phyloP scores from a whole-genome alignment of 2,888 invertebrate genomes.

The Dugesia japonica region DNA sequence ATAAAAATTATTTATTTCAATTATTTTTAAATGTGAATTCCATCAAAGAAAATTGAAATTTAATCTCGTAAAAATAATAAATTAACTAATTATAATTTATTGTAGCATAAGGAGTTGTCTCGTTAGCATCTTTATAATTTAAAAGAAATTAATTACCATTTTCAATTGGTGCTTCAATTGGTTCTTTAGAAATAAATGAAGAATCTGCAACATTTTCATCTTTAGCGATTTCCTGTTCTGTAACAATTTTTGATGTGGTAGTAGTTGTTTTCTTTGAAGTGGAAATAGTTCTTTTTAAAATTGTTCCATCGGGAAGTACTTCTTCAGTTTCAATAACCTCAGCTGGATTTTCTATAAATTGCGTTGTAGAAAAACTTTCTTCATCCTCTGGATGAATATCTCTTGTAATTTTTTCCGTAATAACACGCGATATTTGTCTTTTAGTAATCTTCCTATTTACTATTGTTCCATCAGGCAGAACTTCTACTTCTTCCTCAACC shows the following conservation, averaged over 20 bases:
- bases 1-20: too few relatives aligned
- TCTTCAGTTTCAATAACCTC: conserved; percentile 28
- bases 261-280: background rate
- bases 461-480: conserved; percentile 28
- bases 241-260: conserved; percentile 8
- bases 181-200: too few relatives aligned
- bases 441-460: conserved; percentile 7
- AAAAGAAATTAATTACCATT: background rate
- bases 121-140: too few relatives aligned
- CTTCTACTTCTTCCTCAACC: conserved; percentile 32
- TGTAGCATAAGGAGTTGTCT: too few relatives aligned
- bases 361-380: background rate
- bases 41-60: too few relatives aligned
- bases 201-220: background rate
- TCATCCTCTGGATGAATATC: conserved; percentile 17
- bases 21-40: too few relatives aligned
- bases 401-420: conserved; percentile 17
- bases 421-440: conserved; percentile 23
- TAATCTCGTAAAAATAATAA: too few relatives aligned
- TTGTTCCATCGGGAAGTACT: conserved; percentile 23
- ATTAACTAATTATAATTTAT: too few relatives aligned
- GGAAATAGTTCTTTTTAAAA: conserved; percentile 21
- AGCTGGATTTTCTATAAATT: background rate
- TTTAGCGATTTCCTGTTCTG: background rate
- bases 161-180: background rate